phyloP scores from a whole-genome alignment of 2,797 vertebrate species.

The Enteromius radiatus region DNA sequence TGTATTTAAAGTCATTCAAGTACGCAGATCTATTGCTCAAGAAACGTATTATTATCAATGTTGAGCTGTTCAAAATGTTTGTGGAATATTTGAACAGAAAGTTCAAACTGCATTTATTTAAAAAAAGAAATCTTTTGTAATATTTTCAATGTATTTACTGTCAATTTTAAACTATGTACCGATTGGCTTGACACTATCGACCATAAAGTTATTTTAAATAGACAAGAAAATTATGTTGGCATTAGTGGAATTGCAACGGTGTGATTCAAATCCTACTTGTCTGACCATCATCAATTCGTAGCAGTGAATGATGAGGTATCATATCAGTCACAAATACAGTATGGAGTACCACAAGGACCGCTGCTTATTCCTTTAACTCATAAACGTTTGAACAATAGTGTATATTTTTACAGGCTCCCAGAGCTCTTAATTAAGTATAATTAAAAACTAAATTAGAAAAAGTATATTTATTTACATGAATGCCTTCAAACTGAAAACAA shows the following conservation, averaged over 20 bases:
- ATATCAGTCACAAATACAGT: not conserved
- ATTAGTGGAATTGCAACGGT: not conserved
- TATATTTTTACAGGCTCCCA: not conserved
- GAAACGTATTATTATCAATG: not conserved
- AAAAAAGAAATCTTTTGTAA: not conserved
- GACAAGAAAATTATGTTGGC: not conserved
- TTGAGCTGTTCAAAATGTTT: not conserved
- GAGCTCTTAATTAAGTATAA: not conserved
- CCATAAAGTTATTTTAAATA: not conserved
- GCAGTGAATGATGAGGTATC: not conserved
- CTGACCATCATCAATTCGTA: not conserved
- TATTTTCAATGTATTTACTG: not conserved
- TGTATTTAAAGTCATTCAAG: not conserved
- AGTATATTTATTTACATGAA: too few species aligned
- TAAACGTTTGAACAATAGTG: not conserved
- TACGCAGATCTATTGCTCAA: not conserved
- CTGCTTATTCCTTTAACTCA: too few species aligned
- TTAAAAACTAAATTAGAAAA: not conserved
- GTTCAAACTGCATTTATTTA: not conserved
- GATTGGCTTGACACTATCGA: not conserved
- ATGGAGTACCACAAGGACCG: not conserved
- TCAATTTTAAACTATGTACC: not conserved
- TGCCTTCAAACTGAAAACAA: not conserved
- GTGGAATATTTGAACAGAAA: not conserved
- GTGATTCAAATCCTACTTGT: not conserved